Conservation (phyloP, 2,113 vertebrate species). For the Zosterops pallidus region DNA sequence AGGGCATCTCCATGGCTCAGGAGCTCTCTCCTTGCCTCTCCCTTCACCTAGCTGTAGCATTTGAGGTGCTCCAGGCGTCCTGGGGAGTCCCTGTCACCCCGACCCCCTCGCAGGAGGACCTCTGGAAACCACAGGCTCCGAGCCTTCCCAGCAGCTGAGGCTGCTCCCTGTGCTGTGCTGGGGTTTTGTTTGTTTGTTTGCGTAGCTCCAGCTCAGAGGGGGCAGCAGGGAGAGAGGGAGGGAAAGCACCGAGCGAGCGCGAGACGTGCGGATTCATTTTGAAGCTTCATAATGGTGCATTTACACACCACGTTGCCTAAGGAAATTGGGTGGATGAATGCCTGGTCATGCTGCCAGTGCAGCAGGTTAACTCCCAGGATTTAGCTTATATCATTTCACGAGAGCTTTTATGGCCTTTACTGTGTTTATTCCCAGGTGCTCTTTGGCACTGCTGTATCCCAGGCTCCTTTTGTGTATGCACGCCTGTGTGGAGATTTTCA, state of each 20-base stretch:
- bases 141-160: not conserved
- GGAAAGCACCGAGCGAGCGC: not conserved
- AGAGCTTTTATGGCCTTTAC: conserved; percentile 71
- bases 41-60: accelerated
- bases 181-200: conserved; percentile 59
- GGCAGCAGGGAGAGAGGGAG: not conserved
- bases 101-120: not conserved
- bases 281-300: conserved; percentile 76
- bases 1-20: not conserved
- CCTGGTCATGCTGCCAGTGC: conserved; percentile 79
- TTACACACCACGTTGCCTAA: conserved; percentile 67
- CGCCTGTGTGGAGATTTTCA: conserved; percentile 52
- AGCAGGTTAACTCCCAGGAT: conserved; percentile 74
- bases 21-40: not conserved
- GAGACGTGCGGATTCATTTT: conserved; percentile 78
- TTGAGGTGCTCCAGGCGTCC: not conserved
- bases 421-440: conserved; percentile 64
- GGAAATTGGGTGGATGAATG: conserved; percentile 80
- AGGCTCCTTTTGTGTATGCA: not conserved
- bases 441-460: conserved; percentile 64
- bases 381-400: conserved; percentile 75
- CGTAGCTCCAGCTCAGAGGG: not conserved
- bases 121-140: accelerated
- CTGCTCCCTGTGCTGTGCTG: not conserved
- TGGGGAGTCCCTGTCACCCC: accelerated